Conservation (phyloP, 2,888 invertebrate genomes). For the Ypsolopha scabrella region DNA sequence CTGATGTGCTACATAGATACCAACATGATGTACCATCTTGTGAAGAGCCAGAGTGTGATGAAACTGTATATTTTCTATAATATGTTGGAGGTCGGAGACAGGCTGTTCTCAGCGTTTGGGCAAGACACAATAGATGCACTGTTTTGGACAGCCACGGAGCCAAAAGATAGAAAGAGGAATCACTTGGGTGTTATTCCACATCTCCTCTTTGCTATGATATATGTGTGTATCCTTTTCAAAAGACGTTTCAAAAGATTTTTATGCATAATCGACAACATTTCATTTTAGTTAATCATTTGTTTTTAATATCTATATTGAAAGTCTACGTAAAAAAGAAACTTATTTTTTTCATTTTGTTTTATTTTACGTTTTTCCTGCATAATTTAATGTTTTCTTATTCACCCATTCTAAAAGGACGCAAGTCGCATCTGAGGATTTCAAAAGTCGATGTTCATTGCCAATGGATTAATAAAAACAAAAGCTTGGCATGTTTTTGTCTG, state of each 20-base stretch:
- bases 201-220: constrained; percentile 89
- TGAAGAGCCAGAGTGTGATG: constrained; percentile 98
- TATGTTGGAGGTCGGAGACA: constrained; percentile 98
- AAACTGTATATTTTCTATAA: constrained; percentile 99
- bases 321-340: too few species aligned
- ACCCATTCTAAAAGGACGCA: too few species aligned
- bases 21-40: constrained; percentile 97
- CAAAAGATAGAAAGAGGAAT: constrained; percentile 82
- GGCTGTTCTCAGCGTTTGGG: constrained; percentile 95
- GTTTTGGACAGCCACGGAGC: constrained; percentile 99
- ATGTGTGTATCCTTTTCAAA: constrained; percentile 91
- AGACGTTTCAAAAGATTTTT: not conserved
- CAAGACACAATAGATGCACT: constrained; percentile 98
- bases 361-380: too few species aligned
- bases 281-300: too few species aligned
- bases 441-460: too few species aligned
- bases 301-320: too few species aligned
- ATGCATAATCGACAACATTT: too few species aligned
- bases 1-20: constrained; percentile 95
- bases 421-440: too few species aligned
- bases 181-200: constrained; percentile 92
- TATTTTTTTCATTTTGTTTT: too few species aligned
- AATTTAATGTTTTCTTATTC: too few species aligned
- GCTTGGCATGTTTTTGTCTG: too few species aligned
- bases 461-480: too few species aligned